These are phyloP conservation scores for Ligdia adustata DNA, from an alignment of 2,888 invertebrate genomes.

Conservation along the genomic window DNA sequence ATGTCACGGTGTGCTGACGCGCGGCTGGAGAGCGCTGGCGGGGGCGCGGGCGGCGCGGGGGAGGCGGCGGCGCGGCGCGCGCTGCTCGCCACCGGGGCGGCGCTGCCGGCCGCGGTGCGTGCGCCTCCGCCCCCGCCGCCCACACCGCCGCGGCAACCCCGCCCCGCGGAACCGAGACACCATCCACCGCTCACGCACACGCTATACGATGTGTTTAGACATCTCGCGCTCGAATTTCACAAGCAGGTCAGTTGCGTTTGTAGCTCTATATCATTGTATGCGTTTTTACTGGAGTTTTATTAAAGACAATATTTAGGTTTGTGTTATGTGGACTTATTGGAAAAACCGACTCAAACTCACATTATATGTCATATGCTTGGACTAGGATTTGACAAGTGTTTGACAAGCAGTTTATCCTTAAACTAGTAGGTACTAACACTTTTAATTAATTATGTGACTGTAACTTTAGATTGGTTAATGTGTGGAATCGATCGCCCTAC, in stretches of 20 bases:
- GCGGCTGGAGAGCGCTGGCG: slow-evolving; percentile 91
- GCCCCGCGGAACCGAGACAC: slow-evolving; percentile 35
- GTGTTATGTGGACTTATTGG: too few relatives aligned
- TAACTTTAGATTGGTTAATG: too few relatives aligned
- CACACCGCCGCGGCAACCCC: slow-evolving; percentile 38
- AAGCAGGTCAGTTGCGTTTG: slow-evolving; percentile 54
- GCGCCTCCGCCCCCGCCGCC: slow-evolving; percentile 42
- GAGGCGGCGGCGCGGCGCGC: slow-evolving; percentile 89
- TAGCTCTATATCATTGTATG: too few relatives aligned
- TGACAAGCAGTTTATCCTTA: too few relatives aligned
- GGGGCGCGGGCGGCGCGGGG: slow-evolving; percentile 91
- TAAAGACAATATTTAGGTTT: too few relatives aligned
- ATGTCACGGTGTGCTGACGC: slow-evolving; percentile 74
- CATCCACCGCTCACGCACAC: slow-evolving; percentile 71
- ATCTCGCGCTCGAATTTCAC: slow-evolving; percentile 79
- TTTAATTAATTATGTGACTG: too few relatives aligned
- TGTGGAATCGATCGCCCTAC: too few relatives aligned
- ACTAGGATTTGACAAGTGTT: too few relatives aligned
- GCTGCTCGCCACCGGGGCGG: slow-evolving; percentile 86
- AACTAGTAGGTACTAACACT: too few relatives aligned
- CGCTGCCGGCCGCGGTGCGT: slow-evolving; percentile 71
- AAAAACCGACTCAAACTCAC: too few relatives aligned
- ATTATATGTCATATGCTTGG: too few relatives aligned
- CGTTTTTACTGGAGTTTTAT: too few relatives aligned
- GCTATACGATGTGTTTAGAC: slow-evolving; percentile 73